phyloP scores from a whole-genome alignment of 2,113 vertebrate genomes.

The Hippolais icterina region DNA sequence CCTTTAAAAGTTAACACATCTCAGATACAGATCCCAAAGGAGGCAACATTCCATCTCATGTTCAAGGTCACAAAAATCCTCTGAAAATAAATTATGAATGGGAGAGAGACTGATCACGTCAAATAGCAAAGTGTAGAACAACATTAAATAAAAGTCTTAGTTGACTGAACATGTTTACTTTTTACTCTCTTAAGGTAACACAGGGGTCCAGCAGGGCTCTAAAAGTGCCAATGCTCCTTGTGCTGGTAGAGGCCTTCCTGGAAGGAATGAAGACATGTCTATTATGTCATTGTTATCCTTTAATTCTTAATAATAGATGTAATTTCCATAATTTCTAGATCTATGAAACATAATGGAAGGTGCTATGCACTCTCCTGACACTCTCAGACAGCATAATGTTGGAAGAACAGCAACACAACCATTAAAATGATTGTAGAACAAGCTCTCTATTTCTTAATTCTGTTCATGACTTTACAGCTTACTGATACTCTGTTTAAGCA shows the following conservation, averaged over 20 bases:
- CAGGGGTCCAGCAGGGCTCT: not conserved
- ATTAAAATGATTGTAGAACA: not conserved
- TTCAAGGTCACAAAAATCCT: slow-evolving; percentile 58
- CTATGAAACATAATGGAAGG: not conserved
- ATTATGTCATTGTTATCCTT: not conserved
- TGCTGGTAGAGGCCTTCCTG: not conserved
- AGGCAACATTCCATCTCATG: slow-evolving; percentile 21
- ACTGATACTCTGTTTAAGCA: not conserved
- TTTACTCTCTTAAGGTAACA: not conserved
- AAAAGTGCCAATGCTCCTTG: not conserved
- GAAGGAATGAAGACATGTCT: not conserved
- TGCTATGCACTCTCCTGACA: not conserved
- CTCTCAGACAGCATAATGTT: not conserved
- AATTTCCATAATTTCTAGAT: not conserved
- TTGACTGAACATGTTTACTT: not conserved
- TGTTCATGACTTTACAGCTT: not conserved
- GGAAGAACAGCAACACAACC: not conserved
- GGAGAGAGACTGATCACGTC: not conserved
- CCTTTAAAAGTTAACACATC: slow-evolving; percentile 35
- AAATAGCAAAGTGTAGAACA: not conserved
- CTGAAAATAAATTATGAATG: slow-evolving; percentile 50
- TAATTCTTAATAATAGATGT: not conserved
- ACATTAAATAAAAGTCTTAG: not conserved
- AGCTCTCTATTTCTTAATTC: not conserved
- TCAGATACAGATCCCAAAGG: slow-evolving; percentile 14